Conservation (phyloP, 2,797 vertebrate genomes). For the Chiroxiphia lanceolata region DNA sequence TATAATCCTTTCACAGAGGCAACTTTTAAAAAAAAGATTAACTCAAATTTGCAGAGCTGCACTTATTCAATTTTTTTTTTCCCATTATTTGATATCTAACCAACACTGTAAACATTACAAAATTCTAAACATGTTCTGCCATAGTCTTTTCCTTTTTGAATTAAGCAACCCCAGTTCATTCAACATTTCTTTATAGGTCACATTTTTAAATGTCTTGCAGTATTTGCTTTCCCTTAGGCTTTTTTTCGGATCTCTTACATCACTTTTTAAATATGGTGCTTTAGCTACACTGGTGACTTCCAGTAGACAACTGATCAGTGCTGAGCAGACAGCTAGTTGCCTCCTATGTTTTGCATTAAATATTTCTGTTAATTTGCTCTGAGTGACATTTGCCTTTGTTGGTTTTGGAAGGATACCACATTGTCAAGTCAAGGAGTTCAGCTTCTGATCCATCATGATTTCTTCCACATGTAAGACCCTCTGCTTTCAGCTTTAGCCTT, state of each 20-base stretch:
- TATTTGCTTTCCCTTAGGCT: neutral
- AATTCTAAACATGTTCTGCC: neutral
- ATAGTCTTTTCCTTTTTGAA: neutral
- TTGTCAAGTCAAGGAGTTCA: neutral
- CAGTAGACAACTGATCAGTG: neutral
- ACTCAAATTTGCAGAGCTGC: neutral
- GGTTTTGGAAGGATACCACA: slow-evolving; percentile 16
- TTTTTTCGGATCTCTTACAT: neutral
- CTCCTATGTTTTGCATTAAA: neutral
- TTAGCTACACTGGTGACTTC: neutral
- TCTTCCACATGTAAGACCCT: neutral
- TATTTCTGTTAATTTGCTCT: neutral
- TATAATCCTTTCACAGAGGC: neutral
- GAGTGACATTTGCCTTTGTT: neutral
- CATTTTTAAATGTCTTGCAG: neutral
- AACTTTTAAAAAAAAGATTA: neutral
- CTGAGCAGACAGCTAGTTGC: neutral
- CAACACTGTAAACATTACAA: neutral
- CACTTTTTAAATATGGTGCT: neutral
- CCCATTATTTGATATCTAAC: neutral
- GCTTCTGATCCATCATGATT: neutral
- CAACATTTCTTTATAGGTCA: neutral
- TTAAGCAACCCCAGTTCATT: neutral
- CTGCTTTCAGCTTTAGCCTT: neutral
- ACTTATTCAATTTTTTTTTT: neutral